These are phyloP conservation scores for Eudyptes chrysolophus DNA, from an alignment of 2,113 vertebrate species.

Conservation along the genomic window DNA sequence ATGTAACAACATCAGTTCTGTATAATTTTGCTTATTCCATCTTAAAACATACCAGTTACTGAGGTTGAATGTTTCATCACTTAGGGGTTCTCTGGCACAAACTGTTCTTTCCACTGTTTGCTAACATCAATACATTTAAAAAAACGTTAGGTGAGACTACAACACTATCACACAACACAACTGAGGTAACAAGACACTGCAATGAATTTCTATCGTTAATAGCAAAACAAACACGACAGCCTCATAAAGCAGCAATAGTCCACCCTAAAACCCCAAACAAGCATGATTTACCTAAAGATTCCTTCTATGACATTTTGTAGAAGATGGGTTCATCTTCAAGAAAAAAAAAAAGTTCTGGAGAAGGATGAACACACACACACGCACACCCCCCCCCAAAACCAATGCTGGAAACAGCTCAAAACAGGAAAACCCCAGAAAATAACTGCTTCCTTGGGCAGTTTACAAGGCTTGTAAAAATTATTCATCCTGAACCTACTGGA, in stretches of 20 bases:
- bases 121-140: background rate
- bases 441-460: background rate
- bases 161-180: background rate
- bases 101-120: background rate
- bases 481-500: background rate
- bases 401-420: background rate
- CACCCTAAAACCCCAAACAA: background rate
- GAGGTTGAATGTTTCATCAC: background rate
- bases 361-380: background rate
- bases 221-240: background rate
- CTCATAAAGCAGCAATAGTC: background rate
- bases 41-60: background rate
- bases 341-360: background rate
- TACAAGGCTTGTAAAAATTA: background rate
- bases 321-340: background rate
- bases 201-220: background rate
- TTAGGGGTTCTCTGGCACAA: background rate
- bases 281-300: background rate
- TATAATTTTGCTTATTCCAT: background rate
- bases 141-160: background rate
- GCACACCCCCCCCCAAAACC: background rate
- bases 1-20: background rate
- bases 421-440: background rate
- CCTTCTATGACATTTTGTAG: background rate
- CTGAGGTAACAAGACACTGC: background rate